Conservation (phyloP, 2,113 vertebrate species). For the Sterna hirundo region DNA sequence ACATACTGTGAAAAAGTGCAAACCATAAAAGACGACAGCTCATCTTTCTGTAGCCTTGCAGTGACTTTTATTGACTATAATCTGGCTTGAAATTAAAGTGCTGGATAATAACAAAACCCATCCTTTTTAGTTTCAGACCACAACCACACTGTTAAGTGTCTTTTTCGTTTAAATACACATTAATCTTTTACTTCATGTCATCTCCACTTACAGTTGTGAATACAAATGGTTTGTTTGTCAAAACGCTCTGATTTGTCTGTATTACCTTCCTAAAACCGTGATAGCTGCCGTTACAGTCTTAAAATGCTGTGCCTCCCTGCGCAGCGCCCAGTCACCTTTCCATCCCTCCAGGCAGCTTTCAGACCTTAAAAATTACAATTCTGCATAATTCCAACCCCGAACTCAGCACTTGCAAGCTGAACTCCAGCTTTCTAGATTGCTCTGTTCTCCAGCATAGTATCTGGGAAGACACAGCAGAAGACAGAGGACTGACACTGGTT, state of each 20-base stretch:
- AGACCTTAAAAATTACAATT: not conserved
- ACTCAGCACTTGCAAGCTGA: not conserved
- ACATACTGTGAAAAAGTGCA: not conserved
- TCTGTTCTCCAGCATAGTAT: not conserved
- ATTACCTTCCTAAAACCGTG: not conserved
- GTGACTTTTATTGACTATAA: not conserved
- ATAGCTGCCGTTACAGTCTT: not conserved
- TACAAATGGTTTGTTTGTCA: not conserved
- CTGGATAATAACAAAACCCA: not conserved
- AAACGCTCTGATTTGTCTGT: not conserved
- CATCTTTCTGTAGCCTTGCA: not conserved
- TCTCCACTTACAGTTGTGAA: not conserved
- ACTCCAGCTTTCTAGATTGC: not conserved
- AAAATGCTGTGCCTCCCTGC: not conserved
- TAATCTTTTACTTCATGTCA: not conserved
- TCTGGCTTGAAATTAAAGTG: not conserved
- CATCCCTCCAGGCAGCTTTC: accelerated
- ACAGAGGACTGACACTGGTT: not conserved
- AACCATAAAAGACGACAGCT: not conserved
- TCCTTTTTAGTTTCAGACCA: not conserved
- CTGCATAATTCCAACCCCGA: not conserved
- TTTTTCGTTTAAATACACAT: not conserved
- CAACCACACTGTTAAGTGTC: not conserved
- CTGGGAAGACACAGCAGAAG: not conserved
- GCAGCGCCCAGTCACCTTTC: not conserved